These are phyloP conservation scores for Anthoscopus minutus DNA, from an alignment of 2,113 vertebrate genomes.

Conservation along the genomic window DNA sequence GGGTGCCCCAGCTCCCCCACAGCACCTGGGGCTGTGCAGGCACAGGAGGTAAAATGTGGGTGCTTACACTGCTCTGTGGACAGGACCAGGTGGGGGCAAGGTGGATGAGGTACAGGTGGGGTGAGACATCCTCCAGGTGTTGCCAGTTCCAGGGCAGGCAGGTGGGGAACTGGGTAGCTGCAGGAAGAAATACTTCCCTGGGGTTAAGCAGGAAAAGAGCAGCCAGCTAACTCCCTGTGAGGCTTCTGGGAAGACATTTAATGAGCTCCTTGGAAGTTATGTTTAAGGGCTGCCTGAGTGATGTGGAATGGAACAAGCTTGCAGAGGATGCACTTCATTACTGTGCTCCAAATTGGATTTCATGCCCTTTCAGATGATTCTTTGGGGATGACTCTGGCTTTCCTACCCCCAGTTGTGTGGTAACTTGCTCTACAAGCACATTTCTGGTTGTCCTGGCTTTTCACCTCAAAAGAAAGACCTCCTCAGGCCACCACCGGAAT, in stretches of 20 bases:
- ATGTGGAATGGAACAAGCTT: background rate
- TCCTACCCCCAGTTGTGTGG: background rate
- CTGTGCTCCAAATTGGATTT: background rate
- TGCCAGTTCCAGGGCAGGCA: background rate
- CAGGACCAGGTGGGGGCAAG: background rate
- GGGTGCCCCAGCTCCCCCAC: background rate
- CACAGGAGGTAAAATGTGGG: accelerated
- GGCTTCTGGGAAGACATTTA: background rate
- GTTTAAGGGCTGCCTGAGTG: background rate
- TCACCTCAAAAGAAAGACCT: background rate
- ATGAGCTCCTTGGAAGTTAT: background rate
- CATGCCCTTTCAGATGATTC: background rate
- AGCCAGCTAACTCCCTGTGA: background rate
- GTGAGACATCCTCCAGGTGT: background rate
- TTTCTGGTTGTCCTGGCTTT: background rate
- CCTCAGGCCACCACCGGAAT: background rate
- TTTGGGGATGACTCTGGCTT: background rate
- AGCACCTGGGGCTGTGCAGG: too few relatives aligned
- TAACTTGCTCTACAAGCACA: background rate
- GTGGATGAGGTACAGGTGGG: background rate
- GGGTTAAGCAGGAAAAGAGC: background rate
- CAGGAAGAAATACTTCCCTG: background rate
- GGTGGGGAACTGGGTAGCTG: background rate
- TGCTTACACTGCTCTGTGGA: background rate
- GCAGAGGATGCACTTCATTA: background rate